phyloP scores from a whole-genome alignment of 2,797 vertebrate genomes.

The Peromyscus aztecus region DNA sequence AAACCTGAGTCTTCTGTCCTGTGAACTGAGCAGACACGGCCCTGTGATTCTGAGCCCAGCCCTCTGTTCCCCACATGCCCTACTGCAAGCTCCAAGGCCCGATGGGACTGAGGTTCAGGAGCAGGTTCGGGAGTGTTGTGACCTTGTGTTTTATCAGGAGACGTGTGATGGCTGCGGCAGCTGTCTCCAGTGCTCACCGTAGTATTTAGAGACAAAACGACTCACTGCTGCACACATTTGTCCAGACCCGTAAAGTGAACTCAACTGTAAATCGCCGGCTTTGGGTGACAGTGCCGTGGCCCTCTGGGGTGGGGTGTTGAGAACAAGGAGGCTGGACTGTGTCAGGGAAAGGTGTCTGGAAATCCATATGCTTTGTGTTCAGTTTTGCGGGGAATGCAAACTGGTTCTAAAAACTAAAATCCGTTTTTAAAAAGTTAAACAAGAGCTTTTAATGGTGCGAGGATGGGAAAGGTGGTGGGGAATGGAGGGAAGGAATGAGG shows the following conservation, averaged over 20 bases:
- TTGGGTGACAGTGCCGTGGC: no score
- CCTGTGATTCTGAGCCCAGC: background rate
- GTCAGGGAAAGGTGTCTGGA: no score
- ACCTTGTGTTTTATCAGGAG: background rate
- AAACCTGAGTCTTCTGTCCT: background rate
- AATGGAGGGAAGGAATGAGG: background rate
- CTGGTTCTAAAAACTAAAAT: background rate
- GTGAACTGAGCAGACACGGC: background rate
- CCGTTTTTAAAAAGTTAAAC: background rate
- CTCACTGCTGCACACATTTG: background rate
- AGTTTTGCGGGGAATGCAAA: background rate
- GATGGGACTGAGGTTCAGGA: background rate
- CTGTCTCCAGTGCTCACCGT: background rate
- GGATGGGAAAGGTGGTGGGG: background rate
- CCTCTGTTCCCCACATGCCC: background rate
- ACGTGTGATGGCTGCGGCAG: no score
- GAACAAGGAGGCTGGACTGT: background rate
- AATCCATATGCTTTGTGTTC: background rate
- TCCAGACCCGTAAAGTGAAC: background rate
- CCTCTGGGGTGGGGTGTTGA: background rate
- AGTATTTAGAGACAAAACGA: background rate
- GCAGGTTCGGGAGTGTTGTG: background rate
- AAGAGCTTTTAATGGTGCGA: background rate
- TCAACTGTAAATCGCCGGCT: background rate
- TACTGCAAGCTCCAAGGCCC: background rate